Evolutionary conservation across 2,797 vertebrate genomes (phyloP), one percentile per base, ranked within the genome.

Genomic region (Tenualosa thibaudeaui): DNA sequence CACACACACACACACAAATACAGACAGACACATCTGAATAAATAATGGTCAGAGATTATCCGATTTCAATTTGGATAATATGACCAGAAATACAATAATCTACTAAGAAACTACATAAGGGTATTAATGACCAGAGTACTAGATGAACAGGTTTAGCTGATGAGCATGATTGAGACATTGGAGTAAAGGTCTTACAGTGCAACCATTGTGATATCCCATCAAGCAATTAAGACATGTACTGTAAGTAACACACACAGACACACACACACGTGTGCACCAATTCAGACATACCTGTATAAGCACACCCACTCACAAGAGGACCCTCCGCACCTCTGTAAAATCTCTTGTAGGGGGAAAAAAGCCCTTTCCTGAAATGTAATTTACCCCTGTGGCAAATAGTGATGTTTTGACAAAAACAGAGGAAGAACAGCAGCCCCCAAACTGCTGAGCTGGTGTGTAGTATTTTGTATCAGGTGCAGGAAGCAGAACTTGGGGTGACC

Each of bases 401-500:
- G 81, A 53, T 82, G 81, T 53, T 82, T 82, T 24, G 81, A 82
- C 50, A 53, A 40, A 82, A 82, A 17, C 50, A 58, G 37, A 81
- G 58, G 83, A 84, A 56, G 54, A 54, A 5, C 24, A 54, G 3
- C 1, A 10, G 53, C 54, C 24, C 84, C 86, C 86, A 82, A 81
- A 85, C 49, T 65, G 15, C 24, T 65, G 81, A 85, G 81, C 81
- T 56, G 54, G 68, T 49, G 50, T 43, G 71, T 78, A 78, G 40
- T 78, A 43, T 78, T 78, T 78, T 78, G 71, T 46, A 78, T 22
- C 71, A 46, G 71, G 40, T 43, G 71, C 71, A 78, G 71, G 71
- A 78, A 78, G 71, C 17, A 78, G 71, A 82, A 71, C 60, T 83
- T 68, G 22, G 71, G 71, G 71, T 78, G 71, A 78, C 71, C 71